Evolutionary conservation across 2,113 vertebrate species (phyloP).

Genomic region (Leucosticte australis): DNA sequence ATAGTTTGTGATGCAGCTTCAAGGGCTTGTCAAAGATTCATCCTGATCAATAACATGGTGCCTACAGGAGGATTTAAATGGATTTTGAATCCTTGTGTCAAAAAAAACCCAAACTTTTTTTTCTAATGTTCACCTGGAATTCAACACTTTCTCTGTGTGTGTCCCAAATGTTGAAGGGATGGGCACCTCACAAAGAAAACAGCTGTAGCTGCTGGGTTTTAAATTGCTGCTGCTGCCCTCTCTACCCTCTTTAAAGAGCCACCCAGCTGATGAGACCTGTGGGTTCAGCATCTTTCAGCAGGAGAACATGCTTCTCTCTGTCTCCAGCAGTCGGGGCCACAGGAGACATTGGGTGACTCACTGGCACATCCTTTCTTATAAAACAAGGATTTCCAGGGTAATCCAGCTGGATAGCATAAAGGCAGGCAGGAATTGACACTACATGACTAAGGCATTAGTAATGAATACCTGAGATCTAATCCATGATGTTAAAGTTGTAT

Average conservation of each 20-base stretch:
- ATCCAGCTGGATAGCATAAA: neutral
- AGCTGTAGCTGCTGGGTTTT: neutral
- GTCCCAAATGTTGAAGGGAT: neutral
- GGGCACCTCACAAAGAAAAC: neutral
- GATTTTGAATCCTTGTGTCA: neutral
- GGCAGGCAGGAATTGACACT: neutral
- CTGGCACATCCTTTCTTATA: neutral
- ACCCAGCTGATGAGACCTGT: neutral
- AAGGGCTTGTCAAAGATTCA: neutral
- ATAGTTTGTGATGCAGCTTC: neutral
- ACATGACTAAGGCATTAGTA: neutral
- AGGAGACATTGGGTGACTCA: neutral
- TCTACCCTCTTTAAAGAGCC: neutral
- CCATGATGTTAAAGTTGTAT: neutral
- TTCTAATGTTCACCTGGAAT: neutral
- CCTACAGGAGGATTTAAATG: neutral
- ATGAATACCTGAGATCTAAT: neutral
- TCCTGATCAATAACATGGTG: conserved; percentile 7
- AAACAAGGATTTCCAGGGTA: neutral
- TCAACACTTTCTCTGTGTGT: neutral
- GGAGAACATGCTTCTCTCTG: neutral
- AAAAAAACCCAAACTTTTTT: neutral
- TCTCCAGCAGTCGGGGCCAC: neutral
- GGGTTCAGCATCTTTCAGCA: neutral
- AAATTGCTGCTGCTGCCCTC: neutral